phyloP scores from a whole-genome alignment of 2,888 invertebrate genomes.

The Thyatira batis region DNA sequence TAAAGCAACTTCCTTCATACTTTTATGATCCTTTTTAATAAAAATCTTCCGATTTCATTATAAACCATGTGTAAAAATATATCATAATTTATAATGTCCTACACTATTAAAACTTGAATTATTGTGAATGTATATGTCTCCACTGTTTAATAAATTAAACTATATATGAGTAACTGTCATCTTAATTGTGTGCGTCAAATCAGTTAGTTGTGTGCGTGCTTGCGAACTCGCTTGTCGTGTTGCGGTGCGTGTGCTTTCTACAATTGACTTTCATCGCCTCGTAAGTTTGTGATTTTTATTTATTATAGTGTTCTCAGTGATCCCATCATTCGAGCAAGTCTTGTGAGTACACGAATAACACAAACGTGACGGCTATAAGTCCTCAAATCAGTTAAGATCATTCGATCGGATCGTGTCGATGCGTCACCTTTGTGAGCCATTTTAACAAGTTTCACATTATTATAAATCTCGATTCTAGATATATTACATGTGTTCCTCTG shows the following conservation, averaged over 20 bases:
- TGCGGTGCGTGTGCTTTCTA: conserved; percentile 76
- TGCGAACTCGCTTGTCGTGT: conserved; percentile 76
- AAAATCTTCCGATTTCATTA: neutral
- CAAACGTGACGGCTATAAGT: conserved; percentile 25
- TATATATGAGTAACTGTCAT: conserved; percentile 39
- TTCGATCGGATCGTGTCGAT: conserved; percentile 79
- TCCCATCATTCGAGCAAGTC: conserved; percentile 21
- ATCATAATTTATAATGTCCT: neutral
- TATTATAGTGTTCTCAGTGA: conserved; percentile 63
- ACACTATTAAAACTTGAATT: neutral
- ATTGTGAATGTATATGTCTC: neutral
- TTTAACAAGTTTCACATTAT: conserved; percentile 64
- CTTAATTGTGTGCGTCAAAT: conserved; percentile 15
- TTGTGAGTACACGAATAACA: conserved; percentile 30
- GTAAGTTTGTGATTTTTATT: conserved; percentile 76
- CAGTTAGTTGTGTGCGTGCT: conserved; percentile 67
- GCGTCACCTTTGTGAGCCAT: conserved; percentile 82
- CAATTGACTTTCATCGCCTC: conserved; percentile 80
- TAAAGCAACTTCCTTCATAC: neutral
- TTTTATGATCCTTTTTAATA: neutral
- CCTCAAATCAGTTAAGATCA: conserved; percentile 57
- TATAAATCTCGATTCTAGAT: conserved; percentile 30
- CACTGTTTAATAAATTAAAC: conserved; percentile 5
- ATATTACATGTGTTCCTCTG: conserved; percentile 13
- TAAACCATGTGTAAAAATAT: neutral